A percentile compares a stretch with the other conserved stretches of the same genome.
Conservation (phyloP, 2,888 invertebrate genomes). For the Hedya salicella region DNA sequence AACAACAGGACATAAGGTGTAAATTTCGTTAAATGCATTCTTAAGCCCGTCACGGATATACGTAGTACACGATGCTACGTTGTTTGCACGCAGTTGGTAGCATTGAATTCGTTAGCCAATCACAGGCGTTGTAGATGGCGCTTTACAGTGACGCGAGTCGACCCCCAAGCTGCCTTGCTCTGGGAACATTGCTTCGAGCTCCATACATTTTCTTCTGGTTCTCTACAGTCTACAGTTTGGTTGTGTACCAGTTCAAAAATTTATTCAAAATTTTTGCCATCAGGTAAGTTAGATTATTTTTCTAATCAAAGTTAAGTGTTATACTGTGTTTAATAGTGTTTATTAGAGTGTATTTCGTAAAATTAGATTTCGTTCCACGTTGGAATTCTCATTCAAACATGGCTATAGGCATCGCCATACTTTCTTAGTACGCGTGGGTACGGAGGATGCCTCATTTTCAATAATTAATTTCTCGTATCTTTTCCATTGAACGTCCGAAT, state of each 20-base stretch:
- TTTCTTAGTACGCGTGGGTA: constrained; percentile 83
- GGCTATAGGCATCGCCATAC: constrained; percentile 82
- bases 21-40: constrained; percentile 50
- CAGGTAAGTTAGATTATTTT: constrained; percentile 80
- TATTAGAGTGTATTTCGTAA: constrained; percentile 62
- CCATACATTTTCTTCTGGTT: constrained; percentile 85
- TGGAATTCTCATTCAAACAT: constrained; percentile 84
- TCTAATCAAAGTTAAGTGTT: constrained; percentile 68
- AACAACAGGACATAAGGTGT: constrained; percentile 44
- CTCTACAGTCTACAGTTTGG: constrained; percentile 84
- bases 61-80: constrained; percentile 75
- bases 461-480: constrained; percentile 83
- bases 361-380: constrained; percentile 79
- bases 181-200: constrained; percentile 84
- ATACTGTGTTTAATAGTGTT: constrained; percentile 66
- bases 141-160: constrained; percentile 78
- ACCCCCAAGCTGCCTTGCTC: constrained; percentile 82
- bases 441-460: constrained; percentile 80
- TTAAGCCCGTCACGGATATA: constrained; percentile 77
- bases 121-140: constrained; percentile 75
- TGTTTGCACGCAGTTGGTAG: constrained; percentile 66
- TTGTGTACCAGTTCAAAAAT: constrained; percentile 84
- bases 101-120: constrained; percentile 70
- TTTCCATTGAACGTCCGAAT: constrained; percentile 76
- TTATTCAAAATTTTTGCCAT: constrained; percentile 85